phyloP scores from a whole-genome alignment of 2,888 invertebrate genomes.

The Xanthorhoe spadicearia region DNA sequence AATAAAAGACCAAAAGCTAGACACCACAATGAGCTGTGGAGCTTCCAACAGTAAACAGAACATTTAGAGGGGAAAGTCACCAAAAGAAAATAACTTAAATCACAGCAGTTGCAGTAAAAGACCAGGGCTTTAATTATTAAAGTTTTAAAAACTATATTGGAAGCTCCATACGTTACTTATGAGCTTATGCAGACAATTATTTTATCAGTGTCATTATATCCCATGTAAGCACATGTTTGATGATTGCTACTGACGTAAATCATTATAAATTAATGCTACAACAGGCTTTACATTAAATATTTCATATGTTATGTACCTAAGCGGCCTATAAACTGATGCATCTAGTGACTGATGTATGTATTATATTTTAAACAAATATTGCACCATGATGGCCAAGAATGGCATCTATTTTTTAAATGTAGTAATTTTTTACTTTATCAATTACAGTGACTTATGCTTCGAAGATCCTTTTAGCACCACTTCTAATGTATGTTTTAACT shows the following conservation, averaged over 20 bases:
- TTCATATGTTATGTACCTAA: conserved; percentile 1
- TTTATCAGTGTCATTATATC: conserved; percentile 46
- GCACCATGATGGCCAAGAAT: neutral
- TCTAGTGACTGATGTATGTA: conserved; percentile 2
- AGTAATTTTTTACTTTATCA: neutral
- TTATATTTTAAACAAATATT: neutral
- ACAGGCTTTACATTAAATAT: conserved; percentile 14
- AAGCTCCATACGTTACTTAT: conserved; percentile 52
- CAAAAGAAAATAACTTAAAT: neutral
- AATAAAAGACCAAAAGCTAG: conserved; percentile 79
- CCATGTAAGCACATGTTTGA: conserved; percentile 54
- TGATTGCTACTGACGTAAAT: conserved; percentile 46
- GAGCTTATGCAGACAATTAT: conserved; percentile 47
- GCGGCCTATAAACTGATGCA: conserved; percentile 14
- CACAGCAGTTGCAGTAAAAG: neutral
- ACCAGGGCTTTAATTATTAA: neutral
- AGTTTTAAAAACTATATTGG: conserved; percentile 40
- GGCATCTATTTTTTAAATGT: neutral
- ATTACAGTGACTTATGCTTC: neutral
- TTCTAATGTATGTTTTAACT: conserved; percentile 29
- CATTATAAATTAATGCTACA: conserved; percentile 24
- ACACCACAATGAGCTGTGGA: conserved; percentile 65
- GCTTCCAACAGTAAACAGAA: conserved; percentile 57
- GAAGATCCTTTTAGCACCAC: neutral
- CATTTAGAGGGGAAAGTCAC: conserved; percentile 1